Percentiles rank a stretch among this genome's conserved stretches.
Evolutionary conservation across 2,888 invertebrate genomes (phyloP).

Genomic region (Euplexia lucipara): DNA sequence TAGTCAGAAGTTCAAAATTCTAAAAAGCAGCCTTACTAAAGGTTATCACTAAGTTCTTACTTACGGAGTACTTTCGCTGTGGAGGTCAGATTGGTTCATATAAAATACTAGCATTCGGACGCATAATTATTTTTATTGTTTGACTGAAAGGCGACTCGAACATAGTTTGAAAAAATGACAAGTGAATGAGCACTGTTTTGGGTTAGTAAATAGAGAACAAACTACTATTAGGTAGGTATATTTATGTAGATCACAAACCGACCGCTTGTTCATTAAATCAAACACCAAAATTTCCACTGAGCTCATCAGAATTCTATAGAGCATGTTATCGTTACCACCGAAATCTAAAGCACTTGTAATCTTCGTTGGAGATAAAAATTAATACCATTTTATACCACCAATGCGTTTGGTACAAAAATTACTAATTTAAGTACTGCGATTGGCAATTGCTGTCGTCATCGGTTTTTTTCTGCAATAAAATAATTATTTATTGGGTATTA

Average conservation of each 20-base stretch:
- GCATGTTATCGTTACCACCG: constrained; percentile 46
- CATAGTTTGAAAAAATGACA: too few relatives aligned
- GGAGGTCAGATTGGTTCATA: too few relatives aligned
- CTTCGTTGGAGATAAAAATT: constrained; percentile 63
- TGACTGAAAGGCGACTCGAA: too few relatives aligned
- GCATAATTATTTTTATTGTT: too few relatives aligned
- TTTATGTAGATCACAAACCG: neutral
- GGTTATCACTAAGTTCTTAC: too few relatives aligned
- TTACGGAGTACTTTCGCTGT: too few relatives aligned
- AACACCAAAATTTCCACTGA: constrained; percentile 57
- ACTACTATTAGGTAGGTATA: neutral
- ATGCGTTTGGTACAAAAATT: constrained; percentile 25
- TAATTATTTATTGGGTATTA: constrained; percentile 32
- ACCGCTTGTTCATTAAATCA: constrained; percentile 7
- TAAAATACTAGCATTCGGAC: too few relatives aligned
- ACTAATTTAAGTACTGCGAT: constrained; percentile 17
- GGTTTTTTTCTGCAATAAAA: constrained; percentile 42
- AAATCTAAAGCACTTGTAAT: constrained; percentile 66
- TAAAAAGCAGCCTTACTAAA: too few relatives aligned
- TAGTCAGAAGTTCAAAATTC: too few relatives aligned
- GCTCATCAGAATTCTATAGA: constrained; percentile 20
- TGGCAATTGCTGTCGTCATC: constrained; percentile 29
- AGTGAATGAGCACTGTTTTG: too few relatives aligned
- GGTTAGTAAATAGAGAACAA: too few relatives aligned
- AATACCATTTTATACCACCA: constrained; percentile 61